Percentiles rank a stretch among this genome's conserved stretches.
Conservation (phyloP, 2,113 vertebrate genomes). For the Turdus rufiventris region DNA sequence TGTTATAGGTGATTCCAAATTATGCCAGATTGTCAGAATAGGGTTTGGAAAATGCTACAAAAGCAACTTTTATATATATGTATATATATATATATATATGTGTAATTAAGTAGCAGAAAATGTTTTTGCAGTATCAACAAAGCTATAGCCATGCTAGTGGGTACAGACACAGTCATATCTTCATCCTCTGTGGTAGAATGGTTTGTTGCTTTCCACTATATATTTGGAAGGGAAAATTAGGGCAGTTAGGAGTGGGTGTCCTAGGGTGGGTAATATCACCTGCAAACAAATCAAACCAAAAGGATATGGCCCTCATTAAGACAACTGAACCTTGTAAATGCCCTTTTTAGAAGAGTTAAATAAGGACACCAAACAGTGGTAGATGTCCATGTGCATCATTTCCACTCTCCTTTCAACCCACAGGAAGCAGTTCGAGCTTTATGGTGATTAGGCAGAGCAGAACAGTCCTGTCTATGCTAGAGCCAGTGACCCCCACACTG, state of each 20-base stretch:
- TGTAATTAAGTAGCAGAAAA: background rate
- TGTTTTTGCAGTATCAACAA: background rate
- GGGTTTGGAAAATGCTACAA: background rate
- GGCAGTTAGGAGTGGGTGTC: background rate
- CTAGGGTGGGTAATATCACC: background rate
- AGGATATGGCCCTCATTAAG: background rate
- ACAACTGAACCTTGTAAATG: slow-evolving; percentile 13
- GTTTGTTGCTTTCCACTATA: background rate
- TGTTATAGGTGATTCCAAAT: background rate
- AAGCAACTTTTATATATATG: background rate
- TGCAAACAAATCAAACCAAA: background rate
- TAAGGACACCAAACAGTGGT: background rate
- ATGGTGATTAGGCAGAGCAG: background rate
- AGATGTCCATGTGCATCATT: background rate
- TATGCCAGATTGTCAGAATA: background rate
- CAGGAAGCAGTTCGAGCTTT: background rate
- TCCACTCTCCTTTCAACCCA: background rate
- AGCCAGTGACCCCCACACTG: background rate
- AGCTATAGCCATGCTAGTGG: background rate
- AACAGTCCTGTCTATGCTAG: background rate
- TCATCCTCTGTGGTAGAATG: background rate
- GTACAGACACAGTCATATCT: background rate
- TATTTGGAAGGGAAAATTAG: background rate
- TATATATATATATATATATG: background rate
- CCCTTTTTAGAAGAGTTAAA: background rate